Base-by-base conservation (phyloP, 2,888 invertebrate genomes). In the Xestia xanthographa region DNA sequence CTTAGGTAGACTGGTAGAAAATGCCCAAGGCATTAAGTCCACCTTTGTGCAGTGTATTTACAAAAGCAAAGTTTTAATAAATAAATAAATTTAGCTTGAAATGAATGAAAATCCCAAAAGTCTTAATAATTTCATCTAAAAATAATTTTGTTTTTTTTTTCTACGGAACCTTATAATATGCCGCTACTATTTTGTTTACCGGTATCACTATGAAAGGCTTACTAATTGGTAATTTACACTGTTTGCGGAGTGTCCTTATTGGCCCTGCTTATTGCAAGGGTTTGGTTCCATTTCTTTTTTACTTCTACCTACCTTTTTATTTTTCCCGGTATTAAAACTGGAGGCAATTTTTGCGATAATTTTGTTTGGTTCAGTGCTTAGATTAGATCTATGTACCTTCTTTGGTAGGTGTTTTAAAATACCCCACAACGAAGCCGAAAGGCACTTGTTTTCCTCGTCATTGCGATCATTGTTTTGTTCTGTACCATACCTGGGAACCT, bases 171-270 rank as follows among this genome's bases (percentile, higher is more conserved):
- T 12, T n/a, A 1, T 17, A 3, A n/a, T 1, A 58, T 58, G 17
- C 5, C 0, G 48, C 14, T 43, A 53, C 60, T 67, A 66, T 75
- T 74, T 66, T 78, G 22, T 72, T 66, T 58, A 45, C 41, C 34
- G 34, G 88, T 89, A 82, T 88, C 86, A 86, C 79, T 89, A 85
- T 92, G 90, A 91, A 93, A 91, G 90, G 88, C 88, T 89, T 89
- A 91, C 93, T 93, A 94, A 93, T 94, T 94, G 94, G 93, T 93
- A 92, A 93, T 93, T 93, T 90, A 90, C 92, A 91, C 87, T 89
- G 86, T 88, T 84, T 81, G 72, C 67, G 12, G 67, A 88, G 88
- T 69, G 77, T 66, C 71, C 78, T 88, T 81, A 83, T 84, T 86
- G 72, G 80, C 75, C 77, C 74, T 82, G 76, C 82, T 86, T 76